These are phyloP conservation scores for Neodontobutis hainanensis DNA, from an alignment of 2,113 vertebrate genomes.

Conservation along the genomic window DNA sequence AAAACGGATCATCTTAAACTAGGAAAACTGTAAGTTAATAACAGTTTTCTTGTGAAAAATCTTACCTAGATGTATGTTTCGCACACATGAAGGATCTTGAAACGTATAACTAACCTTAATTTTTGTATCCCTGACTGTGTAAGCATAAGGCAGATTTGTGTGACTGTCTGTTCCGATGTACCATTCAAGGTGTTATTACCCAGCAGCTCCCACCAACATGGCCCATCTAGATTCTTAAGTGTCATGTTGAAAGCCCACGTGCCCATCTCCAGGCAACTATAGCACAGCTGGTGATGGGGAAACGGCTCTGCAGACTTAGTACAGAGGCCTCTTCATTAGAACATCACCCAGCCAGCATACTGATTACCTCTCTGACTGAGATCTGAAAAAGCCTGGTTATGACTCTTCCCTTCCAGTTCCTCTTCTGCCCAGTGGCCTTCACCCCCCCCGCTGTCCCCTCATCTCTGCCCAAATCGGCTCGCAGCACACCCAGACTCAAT, in stretches of 20 bases:
- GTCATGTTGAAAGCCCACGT: conserved; percentile 35
- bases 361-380: conserved; percentile 55
- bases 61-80: no score
- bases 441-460: conserved; percentile 59
- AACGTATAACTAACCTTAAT: no score
- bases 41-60: not conserved
- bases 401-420: conserved; percentile 32
- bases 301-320: conserved; percentile 38
- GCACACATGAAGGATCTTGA: no score
- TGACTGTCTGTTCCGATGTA: no score
- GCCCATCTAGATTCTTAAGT: conserved; percentile 32
- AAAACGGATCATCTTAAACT: no score
- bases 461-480: conserved; percentile 55
- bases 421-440: conserved; percentile 28
- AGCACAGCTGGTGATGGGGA: conserved; percentile 49
- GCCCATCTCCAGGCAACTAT: conserved; percentile 45
- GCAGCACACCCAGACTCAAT: conserved; percentile 38
- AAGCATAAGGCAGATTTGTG: no score
- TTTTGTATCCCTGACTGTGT: no score
- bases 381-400: conserved; percentile 54
- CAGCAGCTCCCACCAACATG: conserved; percentile 7
- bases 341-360: conserved; percentile 54
- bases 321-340: conserved; percentile 64
- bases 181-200: conserved; percentile 7
- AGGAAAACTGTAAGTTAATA: no score